Evolutionary conservation across 2,113 vertebrate species (phyloP).

Genomic region (Alosa alosa): DNA sequence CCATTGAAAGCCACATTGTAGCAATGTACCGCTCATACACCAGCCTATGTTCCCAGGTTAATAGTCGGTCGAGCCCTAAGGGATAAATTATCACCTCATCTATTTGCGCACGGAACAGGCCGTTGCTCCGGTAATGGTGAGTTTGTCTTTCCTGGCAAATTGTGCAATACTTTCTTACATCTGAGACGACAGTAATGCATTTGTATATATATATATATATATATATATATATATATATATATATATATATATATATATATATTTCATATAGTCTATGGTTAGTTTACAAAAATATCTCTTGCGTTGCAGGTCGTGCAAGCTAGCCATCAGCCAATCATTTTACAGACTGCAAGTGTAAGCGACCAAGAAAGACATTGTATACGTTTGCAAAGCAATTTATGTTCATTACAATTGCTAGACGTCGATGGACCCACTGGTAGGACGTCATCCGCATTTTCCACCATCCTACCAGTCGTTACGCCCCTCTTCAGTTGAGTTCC

Average conservation of each 20-base stretch:
- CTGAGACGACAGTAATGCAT: not conserved
- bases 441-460: not conserved
- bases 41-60: not conserved
- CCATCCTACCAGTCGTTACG: conserved; percentile 7
- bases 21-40: not conserved
- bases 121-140: not conserved
- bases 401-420: not conserved
- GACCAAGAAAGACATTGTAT: not conserved
- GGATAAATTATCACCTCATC: not conserved
- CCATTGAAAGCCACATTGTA: not conserved
- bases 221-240: too few relatives aligned
- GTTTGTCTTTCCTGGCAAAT: not conserved
- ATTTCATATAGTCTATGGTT: too few relatives aligned
- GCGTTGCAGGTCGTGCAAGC: not conserved
- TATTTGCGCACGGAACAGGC: not conserved
- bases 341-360: not conserved
- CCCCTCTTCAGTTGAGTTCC: conserved; percentile 19
- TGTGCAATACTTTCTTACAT: not conserved
- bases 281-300: not conserved
- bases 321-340: not conserved
- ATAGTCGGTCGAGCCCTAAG: not conserved
- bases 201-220: too few relatives aligned
- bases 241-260: too few relatives aligned
- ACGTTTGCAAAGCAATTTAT: not conserved
- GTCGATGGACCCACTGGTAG: not conserved